These are phyloP conservation scores for Actinostola sp. DNA, from an alignment of 92 coral and sea anemone genomes.

Conservation along the genomic window DNA sequence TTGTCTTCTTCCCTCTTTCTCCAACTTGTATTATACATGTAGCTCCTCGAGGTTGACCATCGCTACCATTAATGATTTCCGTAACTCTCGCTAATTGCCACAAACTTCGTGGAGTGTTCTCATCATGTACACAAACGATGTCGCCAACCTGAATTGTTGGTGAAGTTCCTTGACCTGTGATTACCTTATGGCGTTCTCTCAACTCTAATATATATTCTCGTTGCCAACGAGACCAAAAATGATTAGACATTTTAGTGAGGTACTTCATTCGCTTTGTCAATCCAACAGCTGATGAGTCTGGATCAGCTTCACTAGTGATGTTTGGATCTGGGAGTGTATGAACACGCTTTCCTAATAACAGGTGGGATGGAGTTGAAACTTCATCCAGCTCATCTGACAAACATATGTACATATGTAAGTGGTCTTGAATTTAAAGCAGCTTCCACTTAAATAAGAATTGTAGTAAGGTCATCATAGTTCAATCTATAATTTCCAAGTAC, in stretches of 20 bases:
- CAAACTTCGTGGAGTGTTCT: background rate
- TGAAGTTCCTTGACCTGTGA: background rate
- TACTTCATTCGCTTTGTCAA: too few species aligned
- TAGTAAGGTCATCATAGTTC: background rate
- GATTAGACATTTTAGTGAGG: too few species aligned
- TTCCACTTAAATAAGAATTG: background rate
- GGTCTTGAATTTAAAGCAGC: background rate
- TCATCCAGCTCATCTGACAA: background rate
- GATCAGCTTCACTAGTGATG: too few species aligned
- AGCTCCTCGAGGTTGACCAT: conserved; percentile 1
- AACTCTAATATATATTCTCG: background rate
- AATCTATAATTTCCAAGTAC: background rate
- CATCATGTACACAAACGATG: background rate
- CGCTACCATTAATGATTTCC: background rate
- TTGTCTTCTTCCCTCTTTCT: background rate
- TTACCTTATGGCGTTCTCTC: background rate
- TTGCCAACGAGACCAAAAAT: too few species aligned
- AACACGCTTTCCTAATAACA: too few species aligned
- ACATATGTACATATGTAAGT: background rate
- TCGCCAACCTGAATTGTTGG: background rate
- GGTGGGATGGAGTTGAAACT: too few species aligned
- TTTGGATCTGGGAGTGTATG: too few species aligned
- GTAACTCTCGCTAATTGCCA: background rate
- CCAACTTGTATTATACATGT: background rate
- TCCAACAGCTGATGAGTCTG: too few species aligned